Evolutionary conservation across 2,113 vertebrate genomes (phyloP).

Genomic region (Tragelaphus strepsiceros): DNA sequence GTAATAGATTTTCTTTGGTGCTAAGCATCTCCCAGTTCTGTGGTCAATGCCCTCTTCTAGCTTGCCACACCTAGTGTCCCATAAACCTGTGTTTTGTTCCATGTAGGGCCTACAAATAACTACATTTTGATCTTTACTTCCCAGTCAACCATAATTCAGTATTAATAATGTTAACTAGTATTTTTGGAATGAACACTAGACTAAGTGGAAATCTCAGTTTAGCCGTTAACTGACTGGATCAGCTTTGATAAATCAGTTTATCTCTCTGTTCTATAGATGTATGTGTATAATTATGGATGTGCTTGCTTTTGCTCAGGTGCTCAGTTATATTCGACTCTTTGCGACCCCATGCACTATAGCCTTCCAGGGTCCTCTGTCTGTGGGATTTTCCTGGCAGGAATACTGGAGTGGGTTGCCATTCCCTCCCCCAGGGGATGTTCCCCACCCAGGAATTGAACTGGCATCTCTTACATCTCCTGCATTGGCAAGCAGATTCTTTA

Average conservation of each 20-base stretch:
- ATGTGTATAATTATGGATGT: not conserved
- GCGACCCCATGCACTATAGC: rapidly evolving
- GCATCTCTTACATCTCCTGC: not conserved
- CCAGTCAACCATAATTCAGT: not conserved
- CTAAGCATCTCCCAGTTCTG: not conserved
- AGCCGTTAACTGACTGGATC: not conserved
- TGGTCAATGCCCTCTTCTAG: not conserved
- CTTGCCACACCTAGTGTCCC: not conserved
- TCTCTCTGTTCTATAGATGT: not conserved
- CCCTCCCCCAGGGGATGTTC: not conserved
- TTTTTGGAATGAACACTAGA: not conserved
- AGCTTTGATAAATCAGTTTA: not conserved
- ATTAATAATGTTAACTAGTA: not conserved
- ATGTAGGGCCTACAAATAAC: not conserved
- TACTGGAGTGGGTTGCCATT: not conserved
- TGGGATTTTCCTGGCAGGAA: not conserved
- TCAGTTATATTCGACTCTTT: not conserved
- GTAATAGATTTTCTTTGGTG: not conserved
- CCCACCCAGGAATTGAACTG: not conserved
- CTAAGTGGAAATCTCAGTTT: not conserved
- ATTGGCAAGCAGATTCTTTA: not conserved
- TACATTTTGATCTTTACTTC: not conserved
- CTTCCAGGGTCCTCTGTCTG: not conserved
- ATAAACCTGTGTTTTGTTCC: not conserved
- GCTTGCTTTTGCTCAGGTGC: not conserved